Percentiles rank a stretch among this genome's conserved stretches.
phyloP scores from a whole-genome alignment of 2,797 vertebrate species.

The Erethizon dorsatum region DNA sequence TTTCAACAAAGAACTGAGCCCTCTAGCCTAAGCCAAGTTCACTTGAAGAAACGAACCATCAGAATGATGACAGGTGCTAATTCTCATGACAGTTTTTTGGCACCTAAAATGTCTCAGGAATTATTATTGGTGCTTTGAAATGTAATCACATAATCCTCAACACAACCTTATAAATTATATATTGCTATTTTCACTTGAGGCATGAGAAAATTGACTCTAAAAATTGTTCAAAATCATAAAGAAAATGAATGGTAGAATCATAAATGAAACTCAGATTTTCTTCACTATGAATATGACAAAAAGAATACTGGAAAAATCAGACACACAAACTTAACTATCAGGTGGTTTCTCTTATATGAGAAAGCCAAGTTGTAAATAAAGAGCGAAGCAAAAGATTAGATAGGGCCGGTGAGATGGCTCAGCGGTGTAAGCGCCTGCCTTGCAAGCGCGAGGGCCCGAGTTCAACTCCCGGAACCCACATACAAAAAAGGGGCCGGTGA shows the following conservation, averaged over 20 bases:
- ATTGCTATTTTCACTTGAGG: not conserved
- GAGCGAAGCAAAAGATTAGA: not conserved
- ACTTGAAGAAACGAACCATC: not conserved
- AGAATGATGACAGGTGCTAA: not conserved
- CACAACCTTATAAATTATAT: not conserved
- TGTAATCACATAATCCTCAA: not conserved
- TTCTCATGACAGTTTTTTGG: not conserved
- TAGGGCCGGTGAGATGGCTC: no score
- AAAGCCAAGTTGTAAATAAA: not conserved
- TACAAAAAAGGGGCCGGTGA: no score
- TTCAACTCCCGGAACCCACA: no score
- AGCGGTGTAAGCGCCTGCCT: no score
- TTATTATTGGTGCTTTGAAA: not conserved
- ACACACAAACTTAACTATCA: not conserved
- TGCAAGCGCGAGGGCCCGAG: no score
- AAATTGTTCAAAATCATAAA: not conserved
- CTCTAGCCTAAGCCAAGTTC: not conserved
- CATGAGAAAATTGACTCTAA: not conserved
- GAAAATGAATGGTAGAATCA: not conserved
- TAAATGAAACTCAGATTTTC: not conserved
- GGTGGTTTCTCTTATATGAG: not conserved
- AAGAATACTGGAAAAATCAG: not conserved
- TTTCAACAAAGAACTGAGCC: not conserved
- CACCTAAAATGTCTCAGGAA: not conserved
- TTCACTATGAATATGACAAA: not conserved